Percentiles rank a stretch among this genome's conserved stretches.
Evolutionary conservation across 1,140 invertebrate species (phyloP).

Genomic region (Drosophila lowei): DNA sequence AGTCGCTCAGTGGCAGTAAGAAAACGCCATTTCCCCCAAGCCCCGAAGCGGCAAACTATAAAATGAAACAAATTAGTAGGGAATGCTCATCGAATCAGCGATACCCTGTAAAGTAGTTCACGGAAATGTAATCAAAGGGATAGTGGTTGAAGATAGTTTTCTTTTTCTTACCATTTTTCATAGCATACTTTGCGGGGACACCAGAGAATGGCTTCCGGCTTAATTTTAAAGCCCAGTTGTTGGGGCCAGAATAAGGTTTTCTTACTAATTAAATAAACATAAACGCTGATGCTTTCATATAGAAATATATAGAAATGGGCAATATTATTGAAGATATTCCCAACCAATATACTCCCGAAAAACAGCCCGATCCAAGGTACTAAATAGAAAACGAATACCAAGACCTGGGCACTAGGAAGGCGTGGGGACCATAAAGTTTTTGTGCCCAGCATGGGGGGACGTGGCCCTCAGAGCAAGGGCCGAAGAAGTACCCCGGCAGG

Average conservation of each 20-base stretch:
- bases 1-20: slow-evolving; percentile 50
- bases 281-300: too few relatives aligned
- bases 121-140: too few relatives aligned
- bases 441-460: slow-evolving; percentile 17
- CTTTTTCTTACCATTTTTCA: too few relatives aligned
- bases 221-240: too few relatives aligned
- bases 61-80: slow-evolving; percentile 51
- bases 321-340: background rate
- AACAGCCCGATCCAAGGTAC: slow-evolving; percentile 17
- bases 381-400: slow-evolving; percentile 41
- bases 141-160: too few relatives aligned
- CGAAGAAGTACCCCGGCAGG: too few relatives aligned
- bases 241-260: too few relatives aligned
- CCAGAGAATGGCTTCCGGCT: too few relatives aligned
- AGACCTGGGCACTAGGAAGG: slow-evolving; percentile 20
- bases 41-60: slow-evolving; percentile 51
- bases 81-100: background rate
- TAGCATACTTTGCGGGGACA: too few relatives aligned
- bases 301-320: too few relatives aligned
- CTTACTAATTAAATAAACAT: too few relatives aligned
- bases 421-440: slow-evolving; percentile 56
- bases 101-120: slow-evolving; percentile 9
- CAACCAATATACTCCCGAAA: background rate
- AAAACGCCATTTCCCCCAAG: slow-evolving; percentile 56
- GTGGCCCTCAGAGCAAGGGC: slow-evolving; percentile 1